Evolutionary conservation across 2,113 vertebrate species (phyloP), one percentile per base, ranked within the genome.

Genomic region (Campylorhamphus procurvoides): DNA sequence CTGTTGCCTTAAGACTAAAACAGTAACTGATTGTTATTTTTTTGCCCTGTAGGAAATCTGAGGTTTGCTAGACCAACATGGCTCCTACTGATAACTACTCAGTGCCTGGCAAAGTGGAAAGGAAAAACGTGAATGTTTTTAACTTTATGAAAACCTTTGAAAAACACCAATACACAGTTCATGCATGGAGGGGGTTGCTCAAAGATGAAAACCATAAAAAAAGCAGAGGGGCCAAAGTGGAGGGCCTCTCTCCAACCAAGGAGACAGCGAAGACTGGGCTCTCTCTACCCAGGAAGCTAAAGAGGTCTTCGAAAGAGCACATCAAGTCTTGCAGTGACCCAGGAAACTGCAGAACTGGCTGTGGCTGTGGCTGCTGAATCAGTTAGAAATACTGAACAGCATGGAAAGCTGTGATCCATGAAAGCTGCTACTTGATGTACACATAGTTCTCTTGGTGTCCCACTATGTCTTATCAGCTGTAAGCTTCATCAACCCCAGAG

Each of bases 31-130:
- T 64, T 89, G 66, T 95, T 91, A 52, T 31, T 79, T 84, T 68
- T 91, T 91, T 94, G 24, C 31, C n/a, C 27, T 73, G 2, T 62
- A 96, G 96, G 89, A 96, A 93, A 76, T 80, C 60, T 35, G 64
- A 89, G 13, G 22, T 68, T 42, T 88, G 47, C 52, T 87, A 52
- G 52, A 91, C 37, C n/a, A 2, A 1, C 18, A 3, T 56, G 76
- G 46, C 76, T 89, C 47, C 77, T 81, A 1, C 60, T 59, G 40
- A 50, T 88, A 82, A 72, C 84, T 75, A 29, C 83, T 86, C 52
- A 10, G 10, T 68, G 37, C 62, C 69, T 84, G 77, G 64, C 56
- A 35, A 75, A 82, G 69, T 64, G 82, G 53, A 73, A 96, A 27
- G 80, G 79, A 72, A 35, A 46, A 52, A 89, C 89, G 9, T 10